phyloP scores from a whole-genome alignment of 2,888 invertebrate genomes.

The Hetaerina titia region DNA sequence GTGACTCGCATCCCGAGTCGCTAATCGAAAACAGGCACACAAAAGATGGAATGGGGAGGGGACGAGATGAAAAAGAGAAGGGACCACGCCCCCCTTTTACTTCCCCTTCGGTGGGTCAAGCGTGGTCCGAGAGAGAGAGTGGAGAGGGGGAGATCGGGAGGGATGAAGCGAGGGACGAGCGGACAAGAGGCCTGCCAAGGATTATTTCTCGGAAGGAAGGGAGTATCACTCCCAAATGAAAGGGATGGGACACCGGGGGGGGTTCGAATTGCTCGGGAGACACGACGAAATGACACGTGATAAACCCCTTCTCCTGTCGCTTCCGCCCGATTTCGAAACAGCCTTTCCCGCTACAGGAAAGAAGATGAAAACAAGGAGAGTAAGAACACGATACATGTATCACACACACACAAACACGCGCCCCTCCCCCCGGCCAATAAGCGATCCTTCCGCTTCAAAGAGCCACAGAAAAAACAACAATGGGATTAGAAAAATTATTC shows the following conservation, averaged over 20 bases:
- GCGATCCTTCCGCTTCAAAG: too few species aligned
- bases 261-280: not conserved
- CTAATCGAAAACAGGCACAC: constrained; percentile 2
- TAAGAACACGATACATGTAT: too few species aligned
- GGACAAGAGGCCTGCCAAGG: not conserved
- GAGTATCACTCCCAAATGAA: not conserved
- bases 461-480: too few species aligned
- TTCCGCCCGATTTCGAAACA: too few species aligned
- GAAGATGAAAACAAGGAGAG: too few species aligned
- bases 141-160: not conserved
- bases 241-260: not conserved
- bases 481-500: too few species aligned
- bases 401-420: too few species aligned
- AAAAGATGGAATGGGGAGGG: not conserved
- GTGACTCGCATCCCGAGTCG: constrained; percentile 13
- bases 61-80: not conserved
- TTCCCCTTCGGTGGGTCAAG: too few species aligned
- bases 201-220: not conserved
- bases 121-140: not conserved
- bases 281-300: not conserved
- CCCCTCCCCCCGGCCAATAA: too few species aligned
- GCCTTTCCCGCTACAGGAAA: too few species aligned
- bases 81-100: too few species aligned
- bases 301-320: not conserved
- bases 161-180: not conserved